Base-by-base conservation (phyloP, 2,113 vertebrate species). In the Australoheros scitulus region DNA sequence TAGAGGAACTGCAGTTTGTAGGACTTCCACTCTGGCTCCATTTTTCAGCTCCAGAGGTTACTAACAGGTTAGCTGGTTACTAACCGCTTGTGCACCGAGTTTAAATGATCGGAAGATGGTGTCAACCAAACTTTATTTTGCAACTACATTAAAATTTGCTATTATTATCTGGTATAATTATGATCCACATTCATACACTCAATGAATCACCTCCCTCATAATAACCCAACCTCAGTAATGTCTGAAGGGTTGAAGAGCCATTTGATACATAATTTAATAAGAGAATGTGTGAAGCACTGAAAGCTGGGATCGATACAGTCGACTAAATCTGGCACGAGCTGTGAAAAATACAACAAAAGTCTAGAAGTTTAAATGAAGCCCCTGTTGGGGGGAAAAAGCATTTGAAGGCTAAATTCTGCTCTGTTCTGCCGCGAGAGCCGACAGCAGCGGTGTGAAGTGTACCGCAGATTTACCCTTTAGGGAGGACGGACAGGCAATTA, bases 401-500 rank as follows among this genome's bases (percentile, higher is more conserved):
- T 20, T 72, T 63, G 29, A 18, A 59, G 70, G 32, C 81, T 10
- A 80, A 70, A 59, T 61, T 50, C 8, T 13, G 11, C 50, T 76
- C 26, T 36, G 50, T 56, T 81, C 52, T 24, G 60, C 29, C 20
- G 4, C 11, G 3, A 32, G 61, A 60, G 75, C 47, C 32, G 41
- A 50, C 65, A 20, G 63, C 50, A 2, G 56, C 3, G 2, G n/a
- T 6, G 6, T 22, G 47, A 77, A 77, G 76, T 3, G 74, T 1
- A 13, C 72, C 1, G 41, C 77, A 61, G 84, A 43, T 61, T 18
- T 72, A 86, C 76, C 82, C 78, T 91, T 85, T 86, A 38, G 57
- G 84, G 75, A 88, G 55, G 78, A 90, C 74, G 64, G 57, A 20
- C 41, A 18, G 81, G 36, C 81, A 90, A 86, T 87, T 91, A 93